Evolutionary conservation across 2,113 vertebrate genomes (phyloP), one percentile per base, ranked within the genome.

Genomic region (Dicerorhinus sumatrensis): DNA sequence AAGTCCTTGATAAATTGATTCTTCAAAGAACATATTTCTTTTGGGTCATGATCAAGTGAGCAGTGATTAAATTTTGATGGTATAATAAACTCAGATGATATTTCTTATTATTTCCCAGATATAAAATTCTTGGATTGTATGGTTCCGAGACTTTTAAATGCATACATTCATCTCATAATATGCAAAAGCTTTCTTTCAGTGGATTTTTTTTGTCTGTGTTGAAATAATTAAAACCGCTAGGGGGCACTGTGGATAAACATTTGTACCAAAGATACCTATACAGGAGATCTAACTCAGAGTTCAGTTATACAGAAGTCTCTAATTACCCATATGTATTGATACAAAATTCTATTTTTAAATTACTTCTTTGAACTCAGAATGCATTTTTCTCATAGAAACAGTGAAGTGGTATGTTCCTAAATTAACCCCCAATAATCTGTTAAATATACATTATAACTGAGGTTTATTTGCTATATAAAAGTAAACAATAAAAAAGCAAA

Each of bases 181-280:
- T 18, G 46, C 20, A 60, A 86, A 56, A 82, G 25, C 29, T 46
- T 76, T 91, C 70, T 51, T 46, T 96, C 70, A 70, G 27, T 60
- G 54, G 29, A 69, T 77, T 58, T 62, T 89, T 77, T 58, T 73
- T 54, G 4, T 84, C 3, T 89, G 70, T 97, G 62, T 39, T 91
- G 82, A 97, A 97, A 93, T 91, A 96, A 36, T 73, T 54, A 63
- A 56, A 29, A 70, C 97, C 79, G 91, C 98, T 98, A 99, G 99
- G 98, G 99, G 98, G 98, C 98, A 98, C 91, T 98, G 96, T 98
- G 92, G 93, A 84, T 95, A 99, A 98, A 93, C 95, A 73, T 96
- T 98, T 98, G 92, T 60, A 18, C 9, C 27, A 56, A 81, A 39
- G 20, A n/a, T 21, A 16, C 0, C 36, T 18, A 7, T 18, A 5